Conservation (phyloP, 37 sponge, comb jelly and placozoan genomes). For the Bolinopsis microptera region DNA sequence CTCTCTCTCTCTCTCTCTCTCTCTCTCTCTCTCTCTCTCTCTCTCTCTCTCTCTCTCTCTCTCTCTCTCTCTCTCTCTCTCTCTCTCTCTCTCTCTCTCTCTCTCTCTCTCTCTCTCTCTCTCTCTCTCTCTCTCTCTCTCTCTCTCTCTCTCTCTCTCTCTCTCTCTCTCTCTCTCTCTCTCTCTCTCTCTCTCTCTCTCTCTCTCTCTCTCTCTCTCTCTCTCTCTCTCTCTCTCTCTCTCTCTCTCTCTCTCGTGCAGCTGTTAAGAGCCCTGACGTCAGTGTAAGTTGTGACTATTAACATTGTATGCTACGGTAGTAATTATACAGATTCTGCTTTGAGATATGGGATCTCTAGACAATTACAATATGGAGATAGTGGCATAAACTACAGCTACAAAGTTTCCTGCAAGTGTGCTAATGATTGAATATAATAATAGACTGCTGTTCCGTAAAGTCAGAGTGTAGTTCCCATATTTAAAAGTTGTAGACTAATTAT, state of each 20-base stretch:
- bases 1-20: not conserved
- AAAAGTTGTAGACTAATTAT: too few relatives aligned
- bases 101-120: not conserved
- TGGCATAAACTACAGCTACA: too few relatives aligned
- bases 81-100: not conserved
- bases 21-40: not conserved
- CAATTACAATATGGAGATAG: too few relatives aligned
- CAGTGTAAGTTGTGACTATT: too few relatives aligned
- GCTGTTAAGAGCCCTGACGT: not conserved
- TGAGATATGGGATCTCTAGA: too few relatives aligned
- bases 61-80: not conserved
- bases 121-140: not conserved
- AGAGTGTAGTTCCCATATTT: too few relatives aligned
- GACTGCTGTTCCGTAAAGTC: too few relatives aligned
- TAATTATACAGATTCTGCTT: too few relatives aligned
- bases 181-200: not conserved
- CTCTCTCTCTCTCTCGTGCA: not conserved
- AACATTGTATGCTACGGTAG: too few relatives aligned
- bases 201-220: conserved; percentile 7
- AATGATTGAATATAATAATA: too few relatives aligned
- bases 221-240: not conserved
- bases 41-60: not conserved
- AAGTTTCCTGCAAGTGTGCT: too few relatives aligned
- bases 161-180: not conserved
- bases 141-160: not conserved